Evolutionary conservation across 2,797 vertebrate genomes (phyloP), one percentile per base, ranked within the genome.

Genomic region (Forpus xanthops): DNA sequence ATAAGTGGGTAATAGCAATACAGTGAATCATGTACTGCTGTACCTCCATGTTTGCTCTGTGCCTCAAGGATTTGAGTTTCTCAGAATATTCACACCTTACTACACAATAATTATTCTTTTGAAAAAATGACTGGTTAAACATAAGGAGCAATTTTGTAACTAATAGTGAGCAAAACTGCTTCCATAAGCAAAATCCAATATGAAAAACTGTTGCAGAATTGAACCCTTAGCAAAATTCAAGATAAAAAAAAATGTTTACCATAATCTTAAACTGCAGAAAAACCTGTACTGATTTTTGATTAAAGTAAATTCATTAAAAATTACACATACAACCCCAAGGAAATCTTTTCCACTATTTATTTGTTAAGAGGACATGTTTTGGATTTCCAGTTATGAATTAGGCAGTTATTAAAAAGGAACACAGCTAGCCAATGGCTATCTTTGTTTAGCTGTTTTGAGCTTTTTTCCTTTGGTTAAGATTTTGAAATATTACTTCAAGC

Each of bases 401-500:
- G 41, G 23, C 44, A 68, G 31, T 79, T 62, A 49, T 66, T 84
- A 70, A 82, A 94, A 91, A 55, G 7, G n/a, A 62, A 70, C 41
- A 41, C 14, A 73, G 62, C 82, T 87, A 94, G 42, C 37, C 42
- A 61, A 83, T 20, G 47, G 67, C 31, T 68, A 58, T 70, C 28
- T 61, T 80, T 50, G 68, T 95, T 85, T 73, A 79, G 66, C 66
- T 94, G 7, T 35, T 58, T 35, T 16, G 33, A n/a, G 9, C 60
- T 86, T 93, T 92, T 72, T 27, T 16, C 44, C 25, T 76, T 87
- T 89, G 45, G 9, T 87, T 93, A 95, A 86, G 86, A 94, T 68
- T 35, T 62, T 90, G 68, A 89, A 95, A 92, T 95, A 90, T 93
- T 82, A 91, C 92, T 94, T 93, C 39, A 72, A 78, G 86, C 19